A percentile compares a stretch with the other conserved stretches of the same genome.
These are phyloP conservation scores for Erebia aethiops DNA, from an alignment of 2,888 invertebrate species.

Conservation along the genomic window DNA sequence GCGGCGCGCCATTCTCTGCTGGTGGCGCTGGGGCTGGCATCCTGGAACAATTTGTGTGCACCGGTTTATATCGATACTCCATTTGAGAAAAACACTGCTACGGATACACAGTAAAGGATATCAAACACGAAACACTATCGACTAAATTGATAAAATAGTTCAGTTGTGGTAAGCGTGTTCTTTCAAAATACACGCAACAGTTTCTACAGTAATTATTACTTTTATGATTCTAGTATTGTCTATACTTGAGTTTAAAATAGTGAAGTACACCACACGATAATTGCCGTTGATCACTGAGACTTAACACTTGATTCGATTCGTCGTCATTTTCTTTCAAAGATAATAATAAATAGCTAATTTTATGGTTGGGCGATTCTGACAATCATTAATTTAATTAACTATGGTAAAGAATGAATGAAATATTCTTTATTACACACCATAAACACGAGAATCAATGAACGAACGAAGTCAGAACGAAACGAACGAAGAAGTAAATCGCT, in stretches of 20 bases:
- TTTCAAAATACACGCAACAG: not conserved
- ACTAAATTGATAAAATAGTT: not conserved
- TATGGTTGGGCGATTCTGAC: not conserved
- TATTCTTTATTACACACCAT: too few species aligned
- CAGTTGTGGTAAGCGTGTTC: not conserved
- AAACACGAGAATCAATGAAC: too few species aligned
- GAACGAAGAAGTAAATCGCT: too few species aligned
- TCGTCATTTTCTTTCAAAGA: not conserved
- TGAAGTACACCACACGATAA: not conserved
- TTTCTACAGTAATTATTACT: not conserved
- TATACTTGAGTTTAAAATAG: not conserved
- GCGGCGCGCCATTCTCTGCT: constrained; percentile 86
- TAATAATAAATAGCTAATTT: not conserved
- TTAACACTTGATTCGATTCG: not conserved
- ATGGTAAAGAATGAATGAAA: not conserved
- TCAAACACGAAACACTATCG: not conserved
- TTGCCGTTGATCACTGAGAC: not conserved
- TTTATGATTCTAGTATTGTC: not conserved
- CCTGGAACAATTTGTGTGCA: constrained; percentile 65
- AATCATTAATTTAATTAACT: not conserved
- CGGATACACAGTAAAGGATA: not conserved
- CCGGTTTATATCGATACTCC: not conserved
- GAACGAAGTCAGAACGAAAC: too few species aligned
- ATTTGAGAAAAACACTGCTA: not conserved
- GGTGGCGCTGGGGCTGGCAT: constrained; percentile 86